Evolutionary conservation across 2,888 invertebrate genomes (phyloP), one percentile per base, ranked within the genome.

Genomic region (Watsonalla cultraria): DNA sequence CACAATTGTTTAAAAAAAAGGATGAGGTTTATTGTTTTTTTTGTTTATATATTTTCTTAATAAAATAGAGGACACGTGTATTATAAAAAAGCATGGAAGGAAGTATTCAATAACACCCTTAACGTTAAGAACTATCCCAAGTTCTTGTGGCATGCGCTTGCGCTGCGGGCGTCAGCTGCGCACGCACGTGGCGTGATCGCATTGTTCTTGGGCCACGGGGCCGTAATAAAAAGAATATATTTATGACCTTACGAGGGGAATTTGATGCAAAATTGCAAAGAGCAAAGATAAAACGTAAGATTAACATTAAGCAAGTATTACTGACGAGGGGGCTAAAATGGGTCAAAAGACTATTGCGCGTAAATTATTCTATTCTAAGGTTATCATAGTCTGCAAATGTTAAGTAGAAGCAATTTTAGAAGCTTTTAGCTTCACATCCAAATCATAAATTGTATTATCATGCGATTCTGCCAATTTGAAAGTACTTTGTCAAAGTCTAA

Each of bases 121-220:
- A 8, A 42, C 42, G 42, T 42, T 42, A 49, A 49, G 37, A 50
- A 24, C 24, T 24, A 24, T 24, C 33, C 39, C 9, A 46, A 33
- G 49, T 49, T 53, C 46, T 11, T 39, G 34, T 14, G 33, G 49
- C 33, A 15, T 52, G 59, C 56, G 58, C 68, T 55, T 54, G 59
- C 74, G 78, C 80, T 80, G 84, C 82, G 85, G 84, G 85, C 74
- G 82, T 78, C 82, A 83, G 82, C 82, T 83, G 83, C 77, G 67
- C 67, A 70, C 76, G 74, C 80, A 79, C 76, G 82, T 73, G 75
- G 54, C 62, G 53, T 68, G 57, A 46, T 39, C 24, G 64, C 62
- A 77, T 78, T 81, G 80, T 80, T 66, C 68, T 54, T 56, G 60
- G 60, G 66, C 61, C 52, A 66, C 64, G 42, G 42, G 42, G 8